These are phyloP conservation scores for Drosophila basisetae DNA, from an alignment of 2,888 invertebrate genomes.

Conservation along the genomic window DNA sequence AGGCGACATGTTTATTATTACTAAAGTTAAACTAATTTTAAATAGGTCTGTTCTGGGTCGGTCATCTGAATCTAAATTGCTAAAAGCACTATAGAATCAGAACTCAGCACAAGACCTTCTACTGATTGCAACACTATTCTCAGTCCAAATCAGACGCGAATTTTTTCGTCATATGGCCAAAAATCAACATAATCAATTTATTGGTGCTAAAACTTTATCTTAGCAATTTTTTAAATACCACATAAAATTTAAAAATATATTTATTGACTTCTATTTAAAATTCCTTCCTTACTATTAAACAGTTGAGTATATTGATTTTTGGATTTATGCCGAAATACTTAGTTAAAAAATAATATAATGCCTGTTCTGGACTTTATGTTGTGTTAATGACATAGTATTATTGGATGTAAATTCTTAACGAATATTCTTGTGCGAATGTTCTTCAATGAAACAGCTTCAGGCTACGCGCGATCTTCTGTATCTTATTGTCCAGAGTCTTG, in stretches of 20 bases:
- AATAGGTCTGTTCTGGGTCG: neutral
- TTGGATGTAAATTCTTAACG: conserved; percentile 3
- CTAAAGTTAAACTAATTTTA: conserved; percentile 26
- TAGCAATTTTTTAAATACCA: no score
- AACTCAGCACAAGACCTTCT: neutral
- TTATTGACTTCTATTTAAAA: neutral
- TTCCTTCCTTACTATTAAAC: neutral
- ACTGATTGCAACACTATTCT: neutral
- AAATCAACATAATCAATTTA: neutral
- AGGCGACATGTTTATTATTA: conserved; percentile 40
- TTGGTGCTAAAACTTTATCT: neutral
- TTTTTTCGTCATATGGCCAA: neutral
- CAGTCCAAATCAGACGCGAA: neutral
- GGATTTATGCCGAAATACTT: neutral
- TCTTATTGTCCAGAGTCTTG: conserved; percentile 88
- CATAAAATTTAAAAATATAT: neutral
- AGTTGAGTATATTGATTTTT: neutral
- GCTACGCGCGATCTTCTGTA: conserved; percentile 86
- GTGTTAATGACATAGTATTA: neutral
- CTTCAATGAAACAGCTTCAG: conserved; percentile 72
- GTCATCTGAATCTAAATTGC: neutral
- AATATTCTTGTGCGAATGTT: neutral
- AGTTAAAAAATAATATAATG: neutral
- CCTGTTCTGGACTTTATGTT: neutral
- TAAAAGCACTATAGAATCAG: neutral